Conservation (phyloP, 2,797 vertebrate genomes). For the Neomorphus geoffroyi region DNA sequence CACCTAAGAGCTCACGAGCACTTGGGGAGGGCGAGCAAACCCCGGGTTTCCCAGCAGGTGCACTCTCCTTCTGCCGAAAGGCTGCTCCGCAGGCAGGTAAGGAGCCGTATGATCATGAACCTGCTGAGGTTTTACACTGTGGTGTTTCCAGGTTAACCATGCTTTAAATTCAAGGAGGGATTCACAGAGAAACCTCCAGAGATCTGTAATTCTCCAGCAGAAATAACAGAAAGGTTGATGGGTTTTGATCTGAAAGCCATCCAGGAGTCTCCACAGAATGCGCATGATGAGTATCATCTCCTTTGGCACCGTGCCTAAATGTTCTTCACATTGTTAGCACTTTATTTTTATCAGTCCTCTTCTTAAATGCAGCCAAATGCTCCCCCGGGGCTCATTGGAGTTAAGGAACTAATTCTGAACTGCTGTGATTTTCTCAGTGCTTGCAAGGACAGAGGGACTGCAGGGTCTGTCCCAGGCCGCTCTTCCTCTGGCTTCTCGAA, state of each 20-base stretch:
- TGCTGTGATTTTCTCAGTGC: constrained; percentile 28
- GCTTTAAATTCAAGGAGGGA: constrained; percentile 26
- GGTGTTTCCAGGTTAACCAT: background rate
- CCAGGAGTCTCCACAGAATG: constrained; percentile 24
- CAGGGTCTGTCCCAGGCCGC: background rate
- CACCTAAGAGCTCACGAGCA: constrained; percentile 81
- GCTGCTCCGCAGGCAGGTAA: constrained; percentile 93
- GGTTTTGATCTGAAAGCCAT: constrained; percentile 47
- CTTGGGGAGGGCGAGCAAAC: constrained; percentile 81
- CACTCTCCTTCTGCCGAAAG: constrained; percentile 85
- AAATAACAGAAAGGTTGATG: constrained; percentile 38
- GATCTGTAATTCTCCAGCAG: constrained; percentile 34
- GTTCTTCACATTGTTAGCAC: constrained; percentile 46
- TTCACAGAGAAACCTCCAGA: background rate
- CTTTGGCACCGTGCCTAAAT: constrained; percentile 46
- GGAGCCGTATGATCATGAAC: background rate
- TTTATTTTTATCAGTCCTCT: constrained; percentile 35
- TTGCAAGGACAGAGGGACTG: constrained; percentile 7
- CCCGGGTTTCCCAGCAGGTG: constrained; percentile 80
- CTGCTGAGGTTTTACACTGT: background rate
- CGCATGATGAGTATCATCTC: constrained; percentile 40
- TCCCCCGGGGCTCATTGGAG: constrained; percentile 10
- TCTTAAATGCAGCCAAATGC: constrained; percentile 46
- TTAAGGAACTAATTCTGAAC: constrained; percentile 53
- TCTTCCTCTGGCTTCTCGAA: background rate